These are phyloP conservation scores for Melanargia galathea DNA, from an alignment of 2,888 invertebrate genomes.

Conservation along the genomic window DNA sequence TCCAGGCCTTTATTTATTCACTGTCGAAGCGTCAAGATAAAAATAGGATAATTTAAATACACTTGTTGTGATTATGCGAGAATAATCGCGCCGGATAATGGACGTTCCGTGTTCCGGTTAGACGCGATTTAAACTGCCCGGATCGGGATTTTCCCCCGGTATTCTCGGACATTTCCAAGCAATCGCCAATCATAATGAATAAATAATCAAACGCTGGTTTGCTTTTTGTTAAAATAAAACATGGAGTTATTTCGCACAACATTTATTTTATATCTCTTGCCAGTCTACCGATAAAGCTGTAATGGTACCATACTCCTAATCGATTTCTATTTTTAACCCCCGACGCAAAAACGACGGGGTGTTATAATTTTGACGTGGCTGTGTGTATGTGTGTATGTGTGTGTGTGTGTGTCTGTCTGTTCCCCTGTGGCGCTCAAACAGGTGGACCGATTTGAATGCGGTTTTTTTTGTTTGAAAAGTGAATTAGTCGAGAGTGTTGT, in stretches of 20 bases:
- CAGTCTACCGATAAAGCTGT: too few relatives aligned
- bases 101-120: constrained; percentile 39
- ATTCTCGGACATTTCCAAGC: constrained; percentile 4
- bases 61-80: constrained; percentile 30
- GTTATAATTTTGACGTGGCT: too few relatives aligned
- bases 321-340: too few relatives aligned
- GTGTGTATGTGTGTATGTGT: too few relatives aligned
- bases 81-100: constrained; percentile 40
- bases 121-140: constrained; percentile 31
- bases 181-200: constrained; percentile 1
- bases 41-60: constrained; percentile 33
- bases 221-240: background rate
- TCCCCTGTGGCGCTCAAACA: too few relatives aligned
- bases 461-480: too few relatives aligned
- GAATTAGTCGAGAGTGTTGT: too few relatives aligned
- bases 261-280: background rate
- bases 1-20: too few relatives aligned
- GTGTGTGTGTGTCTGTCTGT: too few relatives aligned
- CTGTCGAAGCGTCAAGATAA: constrained; percentile 29
- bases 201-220: constrained; percentile 2
- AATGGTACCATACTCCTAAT: too few relatives aligned
- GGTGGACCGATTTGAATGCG: too few relatives aligned
- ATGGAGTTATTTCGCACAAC: background rate
- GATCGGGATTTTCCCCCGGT: constrained; percentile 25
- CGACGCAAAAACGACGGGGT: too few relatives aligned